These are phyloP conservation scores for Penaeus chinensis DNA, from an alignment of 1,140 invertebrate species.

Conservation along the genomic window DNA sequence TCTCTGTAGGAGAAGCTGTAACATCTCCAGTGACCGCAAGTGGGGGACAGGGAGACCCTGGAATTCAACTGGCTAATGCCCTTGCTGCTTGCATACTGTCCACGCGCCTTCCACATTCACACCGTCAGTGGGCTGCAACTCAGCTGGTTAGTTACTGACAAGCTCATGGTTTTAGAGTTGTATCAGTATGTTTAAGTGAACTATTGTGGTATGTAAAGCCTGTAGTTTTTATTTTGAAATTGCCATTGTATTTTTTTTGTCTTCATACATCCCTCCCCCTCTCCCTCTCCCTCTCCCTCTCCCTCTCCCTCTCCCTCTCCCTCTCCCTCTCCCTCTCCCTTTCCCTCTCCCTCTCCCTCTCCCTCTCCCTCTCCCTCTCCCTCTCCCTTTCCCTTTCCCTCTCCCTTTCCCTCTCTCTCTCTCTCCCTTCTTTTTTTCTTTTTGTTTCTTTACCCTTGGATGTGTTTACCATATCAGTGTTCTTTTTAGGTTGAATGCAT, in stretches of 20 bases:
- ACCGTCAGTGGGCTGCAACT: constrained; percentile 75
- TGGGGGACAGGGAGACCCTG: constrained; percentile 45
- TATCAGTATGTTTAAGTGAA: no score
- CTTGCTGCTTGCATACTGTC: constrained; percentile 75
- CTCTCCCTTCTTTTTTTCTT: no score
- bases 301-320: no score
- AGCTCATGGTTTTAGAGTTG: neutral
- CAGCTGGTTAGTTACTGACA: constrained; percentile 70
- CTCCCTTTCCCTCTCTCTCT: no score
- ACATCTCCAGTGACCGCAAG: constrained; percentile 21
- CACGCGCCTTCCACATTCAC: constrained; percentile 68
- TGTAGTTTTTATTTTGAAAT: constrained; percentile 63
- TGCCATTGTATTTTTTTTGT: neutral
- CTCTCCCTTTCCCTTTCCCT: no score
- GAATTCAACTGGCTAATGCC: constrained; percentile 73
- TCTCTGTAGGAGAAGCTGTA: constrained; percentile 5
- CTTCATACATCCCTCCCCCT: no score
- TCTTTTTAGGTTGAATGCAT: constrained; percentile 63
- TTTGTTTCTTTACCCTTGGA: neutral
- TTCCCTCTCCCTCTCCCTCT: no score
- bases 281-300: no score
- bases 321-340: no score
- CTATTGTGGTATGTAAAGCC: no score
- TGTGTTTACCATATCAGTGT: neutral
- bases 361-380: no score